A percentile compares a stretch with the other conserved stretches of the same genome.
Conservation (phyloP, 2,888 invertebrate species). For the Lampropteryx suffumata region DNA sequence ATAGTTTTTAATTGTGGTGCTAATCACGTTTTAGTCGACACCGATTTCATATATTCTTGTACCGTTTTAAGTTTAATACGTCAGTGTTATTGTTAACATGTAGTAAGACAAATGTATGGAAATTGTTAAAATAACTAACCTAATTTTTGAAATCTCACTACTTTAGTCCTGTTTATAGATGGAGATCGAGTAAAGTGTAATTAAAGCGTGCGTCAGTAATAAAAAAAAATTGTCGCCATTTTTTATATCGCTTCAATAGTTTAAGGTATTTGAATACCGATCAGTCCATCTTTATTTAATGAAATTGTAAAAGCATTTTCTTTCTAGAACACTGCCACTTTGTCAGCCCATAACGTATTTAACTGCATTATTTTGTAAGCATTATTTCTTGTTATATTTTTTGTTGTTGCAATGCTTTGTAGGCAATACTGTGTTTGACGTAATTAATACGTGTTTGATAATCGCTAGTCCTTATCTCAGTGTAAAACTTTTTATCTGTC, state of each 20-base stretch:
- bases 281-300: constrained; percentile 13
- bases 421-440: constrained; percentile 55
- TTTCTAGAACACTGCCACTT: constrained; percentile 60
- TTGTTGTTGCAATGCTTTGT: constrained; percentile 67
- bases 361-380: constrained; percentile 49
- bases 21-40: constrained; percentile 64
- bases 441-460: constrained; percentile 47
- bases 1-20: constrained; percentile 71
- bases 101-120: constrained; percentile 47
- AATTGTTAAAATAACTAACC: constrained; percentile 38
- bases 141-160: constrained; percentile 47
- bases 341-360: constrained; percentile 40
- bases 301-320: constrained; percentile 39
- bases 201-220: too few relatives aligned
- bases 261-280: neutral
- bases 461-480: constrained; percentile 74
- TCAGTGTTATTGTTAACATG: constrained; percentile 45
- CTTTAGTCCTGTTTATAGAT: constrained; percentile 36
- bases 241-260: too few relatives aligned
- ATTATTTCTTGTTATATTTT: constrained; percentile 71
- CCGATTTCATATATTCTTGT: constrained; percentile 61
- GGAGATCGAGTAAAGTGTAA: constrained; percentile 18
- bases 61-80: constrained; percentile 66
- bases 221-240: too few relatives aligned
- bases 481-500: constrained; percentile 76